phyloP scores from a whole-genome alignment of 2,797 vertebrate species.

The Enteromius fasciolatus region DNA sequence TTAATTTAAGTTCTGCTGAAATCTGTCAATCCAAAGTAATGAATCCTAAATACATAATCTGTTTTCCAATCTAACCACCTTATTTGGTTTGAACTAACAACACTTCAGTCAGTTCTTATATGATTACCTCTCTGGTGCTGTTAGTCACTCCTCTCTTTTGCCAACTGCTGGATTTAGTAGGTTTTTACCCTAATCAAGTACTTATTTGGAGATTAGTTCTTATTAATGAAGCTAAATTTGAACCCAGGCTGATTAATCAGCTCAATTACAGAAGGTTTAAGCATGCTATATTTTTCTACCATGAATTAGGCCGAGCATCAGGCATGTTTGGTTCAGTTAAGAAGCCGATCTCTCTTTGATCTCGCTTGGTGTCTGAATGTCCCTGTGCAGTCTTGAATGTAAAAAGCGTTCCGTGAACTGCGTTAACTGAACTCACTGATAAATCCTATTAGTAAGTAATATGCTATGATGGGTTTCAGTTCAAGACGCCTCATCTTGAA shows the following conservation, averaged over 20 bases:
- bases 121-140: constrained; percentile 11
- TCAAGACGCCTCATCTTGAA: constrained; percentile 50
- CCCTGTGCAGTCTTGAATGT: constrained; percentile 2
- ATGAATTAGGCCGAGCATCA: constrained; percentile 27
- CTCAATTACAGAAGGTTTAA: constrained; percentile 49
- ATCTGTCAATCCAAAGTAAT: neutral
- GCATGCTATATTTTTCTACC: constrained; percentile 38
- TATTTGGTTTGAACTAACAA: too few species aligned
- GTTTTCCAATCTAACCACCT: neutral
- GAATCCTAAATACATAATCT: neutral
- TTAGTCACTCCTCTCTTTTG: constrained; percentile 20
- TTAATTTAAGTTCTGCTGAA: neutral
- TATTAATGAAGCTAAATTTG: constrained; percentile 47
- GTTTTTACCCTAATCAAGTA: constrained; percentile 41
- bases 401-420: constrained; percentile 23
- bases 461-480: constrained; percentile 25
- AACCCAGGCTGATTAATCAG: constrained; percentile 49
- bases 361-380: neutral
- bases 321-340: neutral
- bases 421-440: constrained; percentile 9
- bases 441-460: constrained; percentile 48
- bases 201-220: constrained; percentile 51
- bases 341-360: constrained; percentile 16
- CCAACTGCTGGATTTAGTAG: constrained; percentile 33
- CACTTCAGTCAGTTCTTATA: neutral